phyloP scores from a whole-genome alignment of 2,888 invertebrate genomes.

The Andrena flavipes region DNA sequence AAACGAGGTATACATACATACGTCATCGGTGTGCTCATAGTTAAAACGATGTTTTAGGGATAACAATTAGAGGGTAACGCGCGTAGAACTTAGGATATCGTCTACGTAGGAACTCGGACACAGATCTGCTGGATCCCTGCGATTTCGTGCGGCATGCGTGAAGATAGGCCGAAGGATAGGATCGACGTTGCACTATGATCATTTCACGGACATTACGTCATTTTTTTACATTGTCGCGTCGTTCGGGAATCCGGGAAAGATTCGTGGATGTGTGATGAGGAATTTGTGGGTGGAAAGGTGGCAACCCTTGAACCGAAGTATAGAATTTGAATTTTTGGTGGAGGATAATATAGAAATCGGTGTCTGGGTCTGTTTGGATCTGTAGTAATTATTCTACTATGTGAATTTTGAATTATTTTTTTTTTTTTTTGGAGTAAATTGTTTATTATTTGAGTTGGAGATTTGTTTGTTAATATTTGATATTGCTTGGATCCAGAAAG shows the following conservation, averaged over 20 bases:
- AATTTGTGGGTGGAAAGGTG: not conserved
- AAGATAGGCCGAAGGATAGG: constrained; percentile 14
- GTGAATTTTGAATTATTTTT: too few species aligned
- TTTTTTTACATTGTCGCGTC: constrained; percentile 27
- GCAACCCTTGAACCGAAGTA: not conserved
- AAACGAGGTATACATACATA: constrained; percentile 13
- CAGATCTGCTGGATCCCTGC: constrained; percentile 26
- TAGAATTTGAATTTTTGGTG: not conserved
- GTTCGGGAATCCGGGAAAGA: constrained; percentile 29
- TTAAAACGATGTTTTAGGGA: constrained; percentile 49
- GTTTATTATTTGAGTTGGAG: too few species aligned
- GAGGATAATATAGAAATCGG: too few species aligned
- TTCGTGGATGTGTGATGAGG: not conserved
- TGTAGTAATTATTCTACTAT: too few species aligned
- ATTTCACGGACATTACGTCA: constrained; percentile 30
- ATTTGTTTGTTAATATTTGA: too few species aligned
- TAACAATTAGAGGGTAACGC: constrained; percentile 49
- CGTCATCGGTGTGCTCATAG: constrained; percentile 51
- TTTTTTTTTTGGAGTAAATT: too few species aligned
- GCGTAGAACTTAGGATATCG: constrained; percentile 25
- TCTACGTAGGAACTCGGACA: constrained; percentile 41
- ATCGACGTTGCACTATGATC: constrained; percentile 34
- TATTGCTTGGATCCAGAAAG: too few species aligned
- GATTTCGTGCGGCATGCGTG: constrained; percentile 27
- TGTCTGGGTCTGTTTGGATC: not conserved